Conservation (phyloP, 2,113 vertebrate genomes). For the Rattus rattus region DNA sequence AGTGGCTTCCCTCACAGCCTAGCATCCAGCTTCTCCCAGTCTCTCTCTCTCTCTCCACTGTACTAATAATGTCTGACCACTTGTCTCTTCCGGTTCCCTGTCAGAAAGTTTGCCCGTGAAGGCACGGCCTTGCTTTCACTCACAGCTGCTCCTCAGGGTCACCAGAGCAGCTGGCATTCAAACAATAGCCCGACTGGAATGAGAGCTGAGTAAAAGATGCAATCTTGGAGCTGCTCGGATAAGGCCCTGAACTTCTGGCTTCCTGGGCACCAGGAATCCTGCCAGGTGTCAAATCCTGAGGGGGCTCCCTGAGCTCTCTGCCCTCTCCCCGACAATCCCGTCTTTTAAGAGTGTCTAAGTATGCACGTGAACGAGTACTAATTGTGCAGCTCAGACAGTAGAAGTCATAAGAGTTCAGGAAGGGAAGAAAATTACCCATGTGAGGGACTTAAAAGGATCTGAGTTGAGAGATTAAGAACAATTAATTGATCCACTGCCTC, state of each 20-base stretch:
- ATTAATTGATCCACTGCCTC: conserved; percentile 58
- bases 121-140: neutral
- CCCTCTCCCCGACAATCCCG: neutral
- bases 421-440: conserved; percentile 61
- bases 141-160: neutral
- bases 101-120: neutral
- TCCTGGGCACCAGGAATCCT: conserved; percentile 40
- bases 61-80: neutral
- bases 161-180: neutral
- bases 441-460: conserved; percentile 63
- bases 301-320: neutral
- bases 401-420: conserved; percentile 42
- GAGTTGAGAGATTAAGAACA: conserved; percentile 56
- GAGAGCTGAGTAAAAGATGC: neutral
- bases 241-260: neutral
- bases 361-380: neutral
- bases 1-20: neutral
- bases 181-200: neutral
- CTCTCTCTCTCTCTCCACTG: neutral
- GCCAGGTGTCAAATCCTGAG: conserved; percentile 20
- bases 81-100: neutral
- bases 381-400: conserved; percentile 27
- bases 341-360: neutral
- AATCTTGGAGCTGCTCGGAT: neutral
- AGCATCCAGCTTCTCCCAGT: neutral